A percentile compares a stretch with the other conserved stretches of the same genome.
Evolutionary conservation across 2,888 invertebrate genomes (phyloP).

Genomic region (Drosophila mayaguana): DNA sequence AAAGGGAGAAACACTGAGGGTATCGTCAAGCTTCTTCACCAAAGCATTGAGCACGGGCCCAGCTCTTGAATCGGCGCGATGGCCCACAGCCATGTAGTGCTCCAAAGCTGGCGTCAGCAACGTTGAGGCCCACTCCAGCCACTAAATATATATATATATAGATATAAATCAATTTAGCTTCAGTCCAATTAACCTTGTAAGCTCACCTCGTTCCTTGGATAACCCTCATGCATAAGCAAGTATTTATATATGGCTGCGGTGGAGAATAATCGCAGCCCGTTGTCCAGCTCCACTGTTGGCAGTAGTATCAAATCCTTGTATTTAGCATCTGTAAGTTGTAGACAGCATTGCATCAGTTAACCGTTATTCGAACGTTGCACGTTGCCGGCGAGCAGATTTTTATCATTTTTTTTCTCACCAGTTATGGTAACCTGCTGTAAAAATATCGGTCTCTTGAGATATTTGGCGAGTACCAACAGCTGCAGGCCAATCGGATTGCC

Average conservation of each 20-base stretch:
- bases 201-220: slow-evolving; percentile 84
- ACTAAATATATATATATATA: slow-evolving; percentile 85
- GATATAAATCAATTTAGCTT: slow-evolving; percentile 4
- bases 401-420: slow-evolving; percentile 85
- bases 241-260: slow-evolving; percentile 90
- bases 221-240: slow-evolving; percentile 86
- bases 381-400: slow-evolving; percentile 39
- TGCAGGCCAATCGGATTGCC: slow-evolving; percentile 92
- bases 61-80: slow-evolving; percentile 86
- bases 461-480: slow-evolving; percentile 89
- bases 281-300: slow-evolving; percentile 88
- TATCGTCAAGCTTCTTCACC: slow-evolving; percentile 87
- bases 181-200: slow-evolving; percentile 62
- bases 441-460: slow-evolving; percentile 87
- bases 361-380: slow-evolving; percentile 33
- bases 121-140: slow-evolving; percentile 89
- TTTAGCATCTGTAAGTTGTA: slow-evolving; percentile 84
- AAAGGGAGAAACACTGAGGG: slow-evolving; percentile 86
- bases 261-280: slow-evolving; percentile 89
- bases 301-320: slow-evolving; percentile 87
- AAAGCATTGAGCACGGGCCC: slow-evolving; percentile 87
- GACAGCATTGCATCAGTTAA: slow-evolving; percentile 61
- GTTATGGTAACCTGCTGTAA: slow-evolving; percentile 87
- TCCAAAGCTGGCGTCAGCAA: slow-evolving; percentile 87
- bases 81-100: slow-evolving; percentile 86